Base-by-base conservation (phyloP, 2,113 vertebrate species). In the Centropus unirufus region DNA sequence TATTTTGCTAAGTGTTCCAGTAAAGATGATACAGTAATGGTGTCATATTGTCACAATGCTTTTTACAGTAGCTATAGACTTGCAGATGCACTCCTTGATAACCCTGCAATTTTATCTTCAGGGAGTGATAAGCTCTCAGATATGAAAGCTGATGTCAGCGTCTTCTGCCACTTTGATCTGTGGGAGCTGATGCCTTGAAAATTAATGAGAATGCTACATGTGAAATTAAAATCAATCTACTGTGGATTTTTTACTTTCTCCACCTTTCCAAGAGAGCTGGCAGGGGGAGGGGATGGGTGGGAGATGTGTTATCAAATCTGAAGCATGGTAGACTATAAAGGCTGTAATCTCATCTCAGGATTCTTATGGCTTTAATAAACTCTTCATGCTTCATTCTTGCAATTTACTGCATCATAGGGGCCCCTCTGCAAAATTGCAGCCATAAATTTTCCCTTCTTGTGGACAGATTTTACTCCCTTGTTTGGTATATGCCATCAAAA, bases 361-460 rank as follows among this genome's bases (percentile, higher is more conserved):
- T 96, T 97, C 95, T 97, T 98, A 97, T 83, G 77, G 87, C 95
- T 95, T 97, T 97, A 98, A 97, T 97, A 97, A 97, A 97, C 90
- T 96, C 91, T 94, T 97, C 92, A 91, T 95, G 95, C 91, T 95
- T 97, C 94, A 62, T 95, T 97, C 85, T 94, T 95, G 61, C 61
- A 40, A 59, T 97, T 98, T 97, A 97, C 95, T 78, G 95, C 75
- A 96, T 97, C 95, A 73, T 72, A 81, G 89, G 87, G 92, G 92
- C 92, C 72, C 79, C 89, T 95, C 85, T 93, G 58, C 81, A 96
- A 98, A 98, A 98, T 97, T 97, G 87, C 85, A 95, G 69, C 85
- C 90, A 94, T 98, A 97, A 97, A 97, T 98, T 97, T 96, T 61
- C 83, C 17, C 75, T 97, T 93, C 92, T 63, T 69, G 87, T 14